Evolutionary conservation across 2,888 invertebrate genomes (phyloP).

Genomic region (Alitta virens): DNA sequence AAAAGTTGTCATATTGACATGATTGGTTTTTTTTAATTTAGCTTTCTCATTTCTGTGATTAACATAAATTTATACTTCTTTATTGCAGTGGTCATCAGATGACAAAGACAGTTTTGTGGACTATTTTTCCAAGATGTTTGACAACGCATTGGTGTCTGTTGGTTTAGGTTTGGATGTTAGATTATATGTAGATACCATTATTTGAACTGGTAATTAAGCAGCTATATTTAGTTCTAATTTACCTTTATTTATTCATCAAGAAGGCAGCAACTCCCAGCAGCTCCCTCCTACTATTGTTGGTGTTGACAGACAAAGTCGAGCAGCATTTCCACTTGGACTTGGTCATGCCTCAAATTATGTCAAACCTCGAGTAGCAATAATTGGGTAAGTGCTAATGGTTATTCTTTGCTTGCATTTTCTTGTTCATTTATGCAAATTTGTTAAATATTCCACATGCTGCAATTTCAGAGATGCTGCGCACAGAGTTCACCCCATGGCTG

Average conservation of each 20-base stretch:
- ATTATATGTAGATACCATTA: no score
- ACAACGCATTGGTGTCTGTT: conserved; percentile 12
- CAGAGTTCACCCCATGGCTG: conserved; percentile 91
- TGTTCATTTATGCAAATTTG: no score
- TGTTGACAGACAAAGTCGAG: conserved; percentile 67
- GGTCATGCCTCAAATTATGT: conserved; percentile 86
- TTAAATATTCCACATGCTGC: no score
- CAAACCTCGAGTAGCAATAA: conserved; percentile 74
- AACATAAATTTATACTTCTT: no score
- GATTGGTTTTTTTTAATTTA: no score
- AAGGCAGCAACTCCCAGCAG: conserved; percentile 57
- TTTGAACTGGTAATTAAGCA: no score
- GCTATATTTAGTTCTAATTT: no score
- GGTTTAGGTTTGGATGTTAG: conserved; percentile 18
- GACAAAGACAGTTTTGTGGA: conserved; percentile 17
- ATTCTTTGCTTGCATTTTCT: conserved; percentile 1
- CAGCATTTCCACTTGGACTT: conserved; percentile 88
- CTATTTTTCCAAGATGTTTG: conserved; percentile 15
- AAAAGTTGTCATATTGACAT: no score
- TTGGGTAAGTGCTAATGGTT: conserved; percentile 76
- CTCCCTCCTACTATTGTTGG: conserved; percentile 70
- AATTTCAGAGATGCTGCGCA: conserved; percentile 68
- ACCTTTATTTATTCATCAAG: background rate
- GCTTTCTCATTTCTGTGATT: no score
- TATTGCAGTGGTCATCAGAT: conserved; percentile 25